Percentiles rank a stretch among this genome's conserved stretches.
Evolutionary conservation across 2,797 vertebrate genomes (phyloP).

Genomic region (Muraenolepis orangiensis): DNA sequence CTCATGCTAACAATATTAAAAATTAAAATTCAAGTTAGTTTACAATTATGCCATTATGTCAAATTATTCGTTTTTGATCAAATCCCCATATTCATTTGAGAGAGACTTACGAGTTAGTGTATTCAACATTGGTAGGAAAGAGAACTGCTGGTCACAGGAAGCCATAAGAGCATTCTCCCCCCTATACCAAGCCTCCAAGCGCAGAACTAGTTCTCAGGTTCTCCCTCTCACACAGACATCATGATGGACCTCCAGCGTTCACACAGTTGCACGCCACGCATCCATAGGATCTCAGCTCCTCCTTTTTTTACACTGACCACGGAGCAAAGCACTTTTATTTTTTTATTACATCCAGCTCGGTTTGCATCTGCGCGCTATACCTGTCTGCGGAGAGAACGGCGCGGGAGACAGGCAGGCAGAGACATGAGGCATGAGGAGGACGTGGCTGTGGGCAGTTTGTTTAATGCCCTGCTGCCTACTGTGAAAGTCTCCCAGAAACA

Average conservation of each 20-base stretch:
- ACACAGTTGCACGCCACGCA: not conserved
- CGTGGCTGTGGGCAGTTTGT: constrained; percentile 74
- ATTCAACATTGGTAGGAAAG: no score
- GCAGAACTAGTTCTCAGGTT: not conserved
- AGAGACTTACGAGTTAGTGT: no score
- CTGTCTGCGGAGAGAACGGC: constrained; percentile 31
- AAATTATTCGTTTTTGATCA: not conserved
- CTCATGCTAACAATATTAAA: not conserved
- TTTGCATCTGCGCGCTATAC: constrained; percentile 46
- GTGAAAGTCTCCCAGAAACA: constrained; percentile 80
- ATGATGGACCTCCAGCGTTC: not conserved
- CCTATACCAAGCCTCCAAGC: no score
- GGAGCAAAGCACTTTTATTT: not conserved
- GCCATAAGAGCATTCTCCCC: no score
- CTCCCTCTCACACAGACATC: not conserved
- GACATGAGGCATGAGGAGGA: constrained; percentile 69
- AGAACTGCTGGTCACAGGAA: no score
- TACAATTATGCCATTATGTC: no score
- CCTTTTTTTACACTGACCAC: no score
- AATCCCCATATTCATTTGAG: not conserved
- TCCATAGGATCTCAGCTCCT: not conserved
- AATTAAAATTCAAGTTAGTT: not conserved
- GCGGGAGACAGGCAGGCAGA: constrained; percentile 48
- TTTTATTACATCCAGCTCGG: not conserved
- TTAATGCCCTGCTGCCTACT: constrained; percentile 75